Conservation (phyloP, 2,797 vertebrate species). For the Geotrypetes seraphini region DNA sequence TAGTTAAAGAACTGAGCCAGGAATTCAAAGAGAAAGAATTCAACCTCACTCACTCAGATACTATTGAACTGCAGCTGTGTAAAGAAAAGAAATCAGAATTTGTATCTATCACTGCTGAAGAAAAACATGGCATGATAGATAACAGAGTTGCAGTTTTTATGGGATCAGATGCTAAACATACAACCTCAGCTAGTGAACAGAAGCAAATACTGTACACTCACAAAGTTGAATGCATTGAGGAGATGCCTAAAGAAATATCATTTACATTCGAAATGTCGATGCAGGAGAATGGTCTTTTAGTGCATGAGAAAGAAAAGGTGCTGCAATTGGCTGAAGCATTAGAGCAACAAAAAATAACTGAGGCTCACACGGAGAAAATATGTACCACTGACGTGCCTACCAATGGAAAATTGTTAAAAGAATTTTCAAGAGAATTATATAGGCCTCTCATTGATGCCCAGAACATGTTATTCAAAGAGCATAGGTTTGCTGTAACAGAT, state of each 20-base stretch:
- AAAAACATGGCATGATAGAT: slow-evolving; percentile 46
- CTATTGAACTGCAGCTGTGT: slow-evolving; percentile 36
- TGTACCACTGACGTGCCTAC: slow-evolving; percentile 36
- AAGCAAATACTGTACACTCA: slow-evolving; percentile 54
- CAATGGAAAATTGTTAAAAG: slow-evolving; percentile 31
- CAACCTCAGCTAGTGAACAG: slow-evolving; percentile 41
- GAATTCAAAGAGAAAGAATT: slow-evolving; percentile 4
- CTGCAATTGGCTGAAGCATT: slow-evolving; percentile 55
- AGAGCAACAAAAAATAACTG: slow-evolving; percentile 47
- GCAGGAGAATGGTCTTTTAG: slow-evolving; percentile 52
- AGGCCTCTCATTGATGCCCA: slow-evolving; percentile 50
- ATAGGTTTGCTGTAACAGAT: slow-evolving; percentile 22
- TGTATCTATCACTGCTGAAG: slow-evolving; percentile 57
- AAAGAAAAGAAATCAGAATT: slow-evolving; percentile 42
- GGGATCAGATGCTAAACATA: slow-evolving; percentile 24
- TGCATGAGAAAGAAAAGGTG: slow-evolving; percentile 62
- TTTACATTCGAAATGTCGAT: slow-evolving; percentile 37
- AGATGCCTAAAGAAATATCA: slow-evolving; percentile 58
- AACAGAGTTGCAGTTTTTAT: slow-evolving; percentile 38
- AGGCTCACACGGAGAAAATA: slow-evolving; percentile 48
- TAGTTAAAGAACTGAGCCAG: slow-evolving; percentile 7
- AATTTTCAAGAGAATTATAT: slow-evolving; percentile 27
- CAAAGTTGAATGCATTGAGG: slow-evolving; percentile 49
- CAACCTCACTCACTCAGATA: slow-evolving; percentile 25
- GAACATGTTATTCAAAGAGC: slow-evolving; percentile 51